phyloP scores from a whole-genome alignment of 2,113 vertebrate species.

The Lota lota region DNA sequence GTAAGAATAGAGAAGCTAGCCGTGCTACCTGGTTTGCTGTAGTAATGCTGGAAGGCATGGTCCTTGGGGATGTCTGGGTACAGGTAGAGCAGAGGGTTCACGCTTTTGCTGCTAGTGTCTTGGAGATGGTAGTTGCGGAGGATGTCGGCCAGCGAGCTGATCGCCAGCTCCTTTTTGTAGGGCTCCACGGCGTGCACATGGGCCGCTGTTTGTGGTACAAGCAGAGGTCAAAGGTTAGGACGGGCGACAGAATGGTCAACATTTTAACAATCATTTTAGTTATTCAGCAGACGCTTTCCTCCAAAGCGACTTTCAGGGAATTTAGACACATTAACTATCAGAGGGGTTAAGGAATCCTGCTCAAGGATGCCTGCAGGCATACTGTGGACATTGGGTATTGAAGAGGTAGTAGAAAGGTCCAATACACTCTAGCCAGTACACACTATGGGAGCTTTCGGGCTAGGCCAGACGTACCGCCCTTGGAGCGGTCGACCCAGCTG shows the following conservation, averaged over 20 bases:
- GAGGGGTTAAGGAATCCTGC: too few relatives aligned
- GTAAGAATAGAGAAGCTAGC: too few relatives aligned
- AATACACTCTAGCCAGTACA: too few relatives aligned
- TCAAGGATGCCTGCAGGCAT: too few relatives aligned
- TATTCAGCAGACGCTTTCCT: not conserved
- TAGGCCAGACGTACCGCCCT: slow-evolving; percentile 62
- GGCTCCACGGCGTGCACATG: slow-evolving; percentile 85
- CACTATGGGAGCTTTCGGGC: not conserved
- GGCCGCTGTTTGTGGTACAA: slow-evolving; percentile 14
- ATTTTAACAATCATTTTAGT: too few relatives aligned
- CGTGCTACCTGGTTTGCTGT: slow-evolving; percentile 58
- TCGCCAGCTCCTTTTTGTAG: slow-evolving; percentile 82
- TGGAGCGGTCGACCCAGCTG: slow-evolving; percentile 86
- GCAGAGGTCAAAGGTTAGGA: not conserved
- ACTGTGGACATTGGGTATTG: too few relatives aligned
- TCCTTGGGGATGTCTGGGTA: slow-evolving; percentile 88
- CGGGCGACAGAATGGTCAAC: too few relatives aligned
- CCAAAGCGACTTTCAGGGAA: too few relatives aligned
- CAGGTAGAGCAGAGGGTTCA: slow-evolving; percentile 85
- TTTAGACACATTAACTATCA: too few relatives aligned
- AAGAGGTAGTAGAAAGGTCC: too few relatives aligned
- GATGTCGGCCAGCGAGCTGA: slow-evolving; percentile 78
- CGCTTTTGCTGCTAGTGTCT: slow-evolving; percentile 71
- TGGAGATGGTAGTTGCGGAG: slow-evolving; percentile 85
- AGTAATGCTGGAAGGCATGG: slow-evolving; percentile 81